These are phyloP conservation scores for Bovichtus variegatus DNA, from an alignment of 2,797 vertebrate species.

Conservation along the genomic window DNA sequence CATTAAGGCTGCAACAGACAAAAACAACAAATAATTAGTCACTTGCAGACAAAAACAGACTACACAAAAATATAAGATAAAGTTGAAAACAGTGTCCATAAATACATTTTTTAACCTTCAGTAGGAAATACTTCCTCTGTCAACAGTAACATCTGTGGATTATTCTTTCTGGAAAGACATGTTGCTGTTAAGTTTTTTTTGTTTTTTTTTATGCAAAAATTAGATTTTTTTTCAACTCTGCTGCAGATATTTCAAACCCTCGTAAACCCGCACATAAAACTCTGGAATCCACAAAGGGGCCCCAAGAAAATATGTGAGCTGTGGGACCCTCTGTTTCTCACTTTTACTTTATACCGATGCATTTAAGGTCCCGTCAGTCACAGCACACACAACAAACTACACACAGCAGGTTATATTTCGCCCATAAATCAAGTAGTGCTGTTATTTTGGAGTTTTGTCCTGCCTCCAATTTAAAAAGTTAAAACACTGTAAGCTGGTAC, in stretches of 20 bases:
- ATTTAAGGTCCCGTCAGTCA: background rate
- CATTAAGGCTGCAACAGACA: background rate
- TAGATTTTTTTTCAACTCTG: no score
- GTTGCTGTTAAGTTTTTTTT: no score
- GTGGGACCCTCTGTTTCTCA: no score
- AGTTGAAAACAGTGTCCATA: background rate
- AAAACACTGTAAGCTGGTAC: no score
- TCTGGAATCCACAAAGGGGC: no score
- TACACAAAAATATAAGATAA: background rate
- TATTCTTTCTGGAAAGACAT: no score
- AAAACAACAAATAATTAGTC: background rate
- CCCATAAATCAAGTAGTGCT: background rate
- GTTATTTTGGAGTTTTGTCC: background rate
- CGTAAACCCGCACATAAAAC: background rate
- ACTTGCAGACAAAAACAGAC: background rate
- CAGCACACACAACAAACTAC: background rate
- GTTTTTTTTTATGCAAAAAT: no score
- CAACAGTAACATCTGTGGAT: no score
- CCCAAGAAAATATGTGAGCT: no score
- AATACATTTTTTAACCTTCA: no score
- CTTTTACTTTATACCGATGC: background rate
- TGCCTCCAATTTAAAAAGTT: no score
- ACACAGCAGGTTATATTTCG: background rate
- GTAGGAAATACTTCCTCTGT: background rate
- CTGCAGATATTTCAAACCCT: background rate